Evolutionary conservation across 2,113 vertebrate genomes (phyloP).

Genomic region (Sminthopsis crassicaudata): DNA sequence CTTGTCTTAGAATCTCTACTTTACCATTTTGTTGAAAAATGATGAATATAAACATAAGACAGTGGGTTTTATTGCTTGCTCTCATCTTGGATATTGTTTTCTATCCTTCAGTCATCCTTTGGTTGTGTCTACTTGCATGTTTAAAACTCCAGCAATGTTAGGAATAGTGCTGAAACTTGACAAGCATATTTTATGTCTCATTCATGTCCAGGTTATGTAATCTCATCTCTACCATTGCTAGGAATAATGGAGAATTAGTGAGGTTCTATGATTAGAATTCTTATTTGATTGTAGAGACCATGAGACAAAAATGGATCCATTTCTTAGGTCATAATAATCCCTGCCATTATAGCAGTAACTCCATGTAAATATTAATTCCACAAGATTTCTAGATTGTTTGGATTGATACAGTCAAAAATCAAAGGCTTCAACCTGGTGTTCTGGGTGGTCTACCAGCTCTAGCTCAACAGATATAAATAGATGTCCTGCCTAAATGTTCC

Average conservation of each 20-base stretch:
- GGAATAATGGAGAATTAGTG: neutral
- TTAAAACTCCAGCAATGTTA: neutral
- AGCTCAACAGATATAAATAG: neutral
- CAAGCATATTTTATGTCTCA: neutral
- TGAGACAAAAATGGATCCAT: neutral
- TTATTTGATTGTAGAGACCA: neutral
- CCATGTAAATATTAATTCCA: neutral
- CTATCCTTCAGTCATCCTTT: neutral
- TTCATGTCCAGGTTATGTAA: neutral
- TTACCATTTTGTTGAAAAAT: neutral
- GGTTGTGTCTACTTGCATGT: neutral
- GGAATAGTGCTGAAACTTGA: neutral
- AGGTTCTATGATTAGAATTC: neutral
- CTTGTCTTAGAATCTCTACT: neutral
- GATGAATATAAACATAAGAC: neutral
- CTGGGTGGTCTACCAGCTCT: neutral
- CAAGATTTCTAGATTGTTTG: neutral
- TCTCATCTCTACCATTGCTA: neutral
- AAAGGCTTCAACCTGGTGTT: neutral
- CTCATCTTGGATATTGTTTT: neutral
- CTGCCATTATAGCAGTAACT: neutral
- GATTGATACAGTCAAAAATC: neutral
- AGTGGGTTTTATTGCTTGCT: neutral
- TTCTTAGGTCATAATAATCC: neutral
- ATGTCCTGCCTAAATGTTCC: neutral